Evolutionary conservation across 2,113 vertebrate species (phyloP), one percentile per base, ranked within the genome.

Genomic region (Dipodomys ordii): DNA sequence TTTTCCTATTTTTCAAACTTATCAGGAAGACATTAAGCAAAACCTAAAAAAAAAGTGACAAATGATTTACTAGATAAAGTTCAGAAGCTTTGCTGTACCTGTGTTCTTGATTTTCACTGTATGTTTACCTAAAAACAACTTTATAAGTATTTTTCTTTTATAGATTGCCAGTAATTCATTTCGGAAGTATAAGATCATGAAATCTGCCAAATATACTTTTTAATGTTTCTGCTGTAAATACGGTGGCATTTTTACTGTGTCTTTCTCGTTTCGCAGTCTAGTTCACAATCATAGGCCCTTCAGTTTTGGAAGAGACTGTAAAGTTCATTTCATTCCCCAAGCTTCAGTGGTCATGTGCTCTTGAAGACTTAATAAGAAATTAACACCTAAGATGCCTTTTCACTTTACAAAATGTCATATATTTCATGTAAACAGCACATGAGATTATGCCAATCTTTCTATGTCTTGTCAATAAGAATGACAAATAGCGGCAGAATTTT

Each of bases 41-140:
- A 87, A 85, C 32, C 88, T 94, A 60, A 91, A 60, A 87, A 72
- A 65, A 77, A 53, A 74, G 22, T 89, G 83, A 82, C 57, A 80
- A 73, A n/a, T 82, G 74, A 76, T 83, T 83, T 93, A 91, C 71
- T 69, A 95, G 93, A 80, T 94, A 91, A 76, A 95, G 77, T n/a
- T 81, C 87, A 93, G 16, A 72, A 68, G 20, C 4, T 18, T 77
- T 83, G 35, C 32, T 77, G 1, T 87, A 83, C 28, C n/a, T 93
- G 12, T 73, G 12, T 88, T 73, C 23, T 18, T 89, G 0, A 53
- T 68, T 93, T 87, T 80, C 16, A 73, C 2, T 77, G 22, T 82
- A 28, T 82, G 16, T 32, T 83, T 84, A 35, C 12, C 15, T 84
- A 82, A 77, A 92, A 82, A 46, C 80, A 79, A 80, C 72, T 88